Evolutionary conservation across 2,888 invertebrate genomes (phyloP).

Genomic region (Dicycla oo): DNA sequence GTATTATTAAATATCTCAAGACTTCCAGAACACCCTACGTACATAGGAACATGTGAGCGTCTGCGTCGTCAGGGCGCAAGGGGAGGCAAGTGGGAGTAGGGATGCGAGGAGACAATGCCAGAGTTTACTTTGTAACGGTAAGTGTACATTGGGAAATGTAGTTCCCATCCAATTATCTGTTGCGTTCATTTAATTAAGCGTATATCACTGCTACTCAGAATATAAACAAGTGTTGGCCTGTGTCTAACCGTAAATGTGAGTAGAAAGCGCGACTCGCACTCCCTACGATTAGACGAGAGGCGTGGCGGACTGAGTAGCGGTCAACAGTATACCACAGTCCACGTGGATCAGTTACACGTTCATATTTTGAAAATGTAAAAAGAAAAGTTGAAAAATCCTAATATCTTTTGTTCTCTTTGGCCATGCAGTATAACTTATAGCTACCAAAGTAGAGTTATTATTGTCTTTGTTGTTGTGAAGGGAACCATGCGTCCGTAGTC

Average conservation of each 20-base stretch:
- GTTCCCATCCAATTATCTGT: slow-evolving; percentile 57
- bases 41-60: slow-evolving; percentile 14
- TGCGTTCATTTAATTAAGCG: slow-evolving; percentile 65
- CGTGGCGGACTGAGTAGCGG: slow-evolving; percentile 60
- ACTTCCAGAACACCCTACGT: no score
- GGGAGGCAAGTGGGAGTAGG: slow-evolving; percentile 30
- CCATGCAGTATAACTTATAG: slow-evolving; percentile 22
- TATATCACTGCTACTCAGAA: slow-evolving; percentile 53
- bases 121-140: slow-evolving; percentile 44
- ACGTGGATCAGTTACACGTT: slow-evolving; percentile 29
- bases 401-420: slow-evolving; percentile 18
- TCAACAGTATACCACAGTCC: slow-evolving; percentile 47
- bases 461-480: slow-evolving; percentile 64
- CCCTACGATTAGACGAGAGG: slow-evolving; percentile 66
- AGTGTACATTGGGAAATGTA: slow-evolving; percentile 26
- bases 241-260: slow-evolving; percentile 73
- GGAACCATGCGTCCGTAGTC: slow-evolving; percentile 63
- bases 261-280: slow-evolving; percentile 77
- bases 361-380: slow-evolving; percentile 13
- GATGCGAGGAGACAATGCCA: slow-evolving; percentile 13
- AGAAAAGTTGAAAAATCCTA: slow-evolving; percentile 15
- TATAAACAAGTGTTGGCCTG: slow-evolving; percentile 66
- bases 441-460: slow-evolving; percentile 50
- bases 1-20: no score
- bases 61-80: slow-evolving; percentile 8